Percentiles rank a stretch among this genome's conserved stretches.
Conservation (phyloP, 2,797 vertebrate species). For the Sylvia borin region DNA sequence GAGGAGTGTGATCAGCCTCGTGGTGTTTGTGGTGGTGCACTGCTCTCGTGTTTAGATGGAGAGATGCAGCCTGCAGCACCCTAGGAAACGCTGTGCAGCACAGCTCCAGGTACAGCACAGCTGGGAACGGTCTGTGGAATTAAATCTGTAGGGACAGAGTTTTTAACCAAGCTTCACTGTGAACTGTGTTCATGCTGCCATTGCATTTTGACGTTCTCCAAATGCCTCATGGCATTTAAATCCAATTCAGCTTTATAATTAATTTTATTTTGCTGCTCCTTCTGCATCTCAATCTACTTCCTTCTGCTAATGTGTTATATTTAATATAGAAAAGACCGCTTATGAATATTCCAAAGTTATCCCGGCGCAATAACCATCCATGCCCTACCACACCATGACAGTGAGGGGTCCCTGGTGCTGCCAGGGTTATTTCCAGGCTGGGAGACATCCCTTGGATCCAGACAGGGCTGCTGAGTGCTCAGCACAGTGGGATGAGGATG, state of each 20-base stretch:
- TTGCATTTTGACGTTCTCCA: neutral
- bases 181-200: neutral
- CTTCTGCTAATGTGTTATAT: accelerated
- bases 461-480: neutral
- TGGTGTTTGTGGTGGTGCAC: neutral
- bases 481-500: no score
- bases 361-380: accelerated
- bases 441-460: neutral
- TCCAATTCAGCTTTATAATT: neutral
- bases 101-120: accelerated
- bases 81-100: neutral
- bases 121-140: neutral
- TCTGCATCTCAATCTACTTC: neutral
- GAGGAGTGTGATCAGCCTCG: neutral
- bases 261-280: neutral
- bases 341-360: accelerated
- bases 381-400: accelerated
- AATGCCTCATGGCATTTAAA: neutral
- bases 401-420: accelerated
- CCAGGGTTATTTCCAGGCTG: neutral
- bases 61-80: neutral
- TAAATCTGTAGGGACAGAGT: accelerated
- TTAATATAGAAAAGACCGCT: neutral
- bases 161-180: neutral
- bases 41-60: neutral